Percentiles rank a stretch among this genome's conserved stretches.
Conservation (phyloP, 2,113 vertebrate species). For the Cardinalis cardinalis region DNA sequence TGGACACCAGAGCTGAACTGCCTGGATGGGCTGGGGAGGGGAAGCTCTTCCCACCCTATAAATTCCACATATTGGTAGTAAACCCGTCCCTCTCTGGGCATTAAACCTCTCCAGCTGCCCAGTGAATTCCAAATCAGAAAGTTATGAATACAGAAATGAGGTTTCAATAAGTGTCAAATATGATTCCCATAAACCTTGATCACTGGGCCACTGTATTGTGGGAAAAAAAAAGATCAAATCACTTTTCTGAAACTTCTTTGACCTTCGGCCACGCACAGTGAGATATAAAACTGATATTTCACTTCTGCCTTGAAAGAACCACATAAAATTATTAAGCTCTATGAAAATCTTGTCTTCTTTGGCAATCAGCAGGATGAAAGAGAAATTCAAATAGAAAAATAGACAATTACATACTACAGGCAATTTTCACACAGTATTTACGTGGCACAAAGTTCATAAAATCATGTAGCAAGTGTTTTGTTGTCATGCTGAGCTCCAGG, state of each 20-base stretch:
- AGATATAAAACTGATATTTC: background rate
- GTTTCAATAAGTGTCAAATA: background rate
- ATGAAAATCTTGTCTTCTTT: background rate
- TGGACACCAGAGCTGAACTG: background rate
- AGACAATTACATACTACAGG: background rate
- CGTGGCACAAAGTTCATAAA: background rate
- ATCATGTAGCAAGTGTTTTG: background rate
- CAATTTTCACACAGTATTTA: background rate
- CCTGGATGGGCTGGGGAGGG: background rate
- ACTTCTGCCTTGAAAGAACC: background rate
- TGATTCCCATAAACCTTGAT: background rate
- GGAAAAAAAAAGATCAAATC: background rate
- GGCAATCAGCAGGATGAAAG: background rate
- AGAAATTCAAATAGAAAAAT: conserved; percentile 1
- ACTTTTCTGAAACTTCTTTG: background rate
- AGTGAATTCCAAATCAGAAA: background rate
- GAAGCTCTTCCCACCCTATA: background rate
- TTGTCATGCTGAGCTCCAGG: background rate
- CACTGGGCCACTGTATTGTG: rapidly evolving
- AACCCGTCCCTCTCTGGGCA: background rate
- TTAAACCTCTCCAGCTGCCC: background rate
- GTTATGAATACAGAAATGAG: background rate
- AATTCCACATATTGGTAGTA: background rate
- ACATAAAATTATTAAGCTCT: background rate
- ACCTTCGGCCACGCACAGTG: background rate